Base-by-base conservation (phyloP, 2,888 invertebrate species). In the Megaustenia siamemsis region DNA sequence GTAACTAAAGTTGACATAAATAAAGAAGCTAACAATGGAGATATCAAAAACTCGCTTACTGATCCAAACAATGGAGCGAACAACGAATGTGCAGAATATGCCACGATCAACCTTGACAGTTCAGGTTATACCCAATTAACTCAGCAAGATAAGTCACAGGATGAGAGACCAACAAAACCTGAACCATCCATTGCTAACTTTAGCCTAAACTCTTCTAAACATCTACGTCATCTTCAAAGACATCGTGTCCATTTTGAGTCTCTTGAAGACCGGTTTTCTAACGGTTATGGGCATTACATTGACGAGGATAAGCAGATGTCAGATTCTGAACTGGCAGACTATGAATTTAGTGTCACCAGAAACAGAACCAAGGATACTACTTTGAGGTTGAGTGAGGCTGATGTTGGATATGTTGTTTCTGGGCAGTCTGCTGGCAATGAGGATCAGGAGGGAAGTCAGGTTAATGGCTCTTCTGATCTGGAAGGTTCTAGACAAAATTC, bases 261-360 rank as follows among this genome's bases (percentile, higher is more conserved):
- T 1, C 24, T 71, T 1, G 71, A 71, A 12, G 71, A 71, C 28
- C 45, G 43, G 12, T 71, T 43, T 45, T 71, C 71, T 4, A n/a
- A n/a, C 28, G 45, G 28, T 43, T 71, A 45, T 43, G 71, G 18
- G 21, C 71, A 71, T 45, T 71, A 12, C n/a, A 38, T 38, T 38
- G 71, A 71, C 28, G 68, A 35, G 68, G 71, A 71, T 15, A 71
- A 71, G 45, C 71, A 71, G 35, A 71, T 71, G 71, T 71, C 71
- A 6, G 71, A 71, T 45, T 71, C 71, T n/a, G 71, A 71, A n/a
- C 45, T 71, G 6, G 71, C 43, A 10, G 45, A 71, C n/a, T 28
- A 28, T 45, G 45, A n/a, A 8, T 3, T 6, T 28, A 1, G 28
- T n/a, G 15, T 43, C 10, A 38, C 28, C 1, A 1, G 35, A 3